A percentile compares a stretch with the other conserved stretches of the same genome.
phyloP scores from a whole-genome alignment of 2,797 vertebrate species.

The Galagoides demidoff region DNA sequence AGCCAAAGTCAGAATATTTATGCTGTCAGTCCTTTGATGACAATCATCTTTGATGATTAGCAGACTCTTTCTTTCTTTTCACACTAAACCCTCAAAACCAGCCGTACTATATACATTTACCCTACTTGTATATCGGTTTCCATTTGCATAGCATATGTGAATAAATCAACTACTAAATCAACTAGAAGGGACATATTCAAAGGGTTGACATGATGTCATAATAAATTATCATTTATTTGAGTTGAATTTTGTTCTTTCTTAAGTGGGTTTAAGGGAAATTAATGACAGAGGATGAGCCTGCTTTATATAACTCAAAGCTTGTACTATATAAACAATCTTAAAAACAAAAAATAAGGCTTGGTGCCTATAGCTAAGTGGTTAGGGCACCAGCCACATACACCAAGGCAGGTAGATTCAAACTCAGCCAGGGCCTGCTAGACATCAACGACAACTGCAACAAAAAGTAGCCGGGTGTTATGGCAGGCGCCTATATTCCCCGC shows the following conservation, averaged over 20 bases:
- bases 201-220: not conserved
- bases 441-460: too few relatives aligned
- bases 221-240: not conserved
- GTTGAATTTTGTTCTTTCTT: not conserved
- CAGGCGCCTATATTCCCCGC: too few relatives aligned
- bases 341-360: not conserved
- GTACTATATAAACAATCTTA: not conserved
- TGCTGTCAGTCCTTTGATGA: not conserved
- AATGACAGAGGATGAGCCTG: not conserved
- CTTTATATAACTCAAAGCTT: not conserved
- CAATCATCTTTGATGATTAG: not conserved
- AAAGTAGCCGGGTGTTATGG: too few relatives aligned
- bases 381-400: too few relatives aligned
- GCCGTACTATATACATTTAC: not conserved
- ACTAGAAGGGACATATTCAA: not conserved
- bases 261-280: not conserved
- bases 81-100: not conserved
- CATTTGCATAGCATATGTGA: not conserved
- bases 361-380: too few relatives aligned
- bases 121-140: not conserved
- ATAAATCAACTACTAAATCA: not conserved
- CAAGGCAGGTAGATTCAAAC: too few relatives aligned
- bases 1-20: not conserved
- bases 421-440: too few relatives aligned
- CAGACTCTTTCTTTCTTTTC: not conserved